phyloP scores from a whole-genome alignment of 2,888 invertebrate species.

The Lasioglossum villosulum region DNA sequence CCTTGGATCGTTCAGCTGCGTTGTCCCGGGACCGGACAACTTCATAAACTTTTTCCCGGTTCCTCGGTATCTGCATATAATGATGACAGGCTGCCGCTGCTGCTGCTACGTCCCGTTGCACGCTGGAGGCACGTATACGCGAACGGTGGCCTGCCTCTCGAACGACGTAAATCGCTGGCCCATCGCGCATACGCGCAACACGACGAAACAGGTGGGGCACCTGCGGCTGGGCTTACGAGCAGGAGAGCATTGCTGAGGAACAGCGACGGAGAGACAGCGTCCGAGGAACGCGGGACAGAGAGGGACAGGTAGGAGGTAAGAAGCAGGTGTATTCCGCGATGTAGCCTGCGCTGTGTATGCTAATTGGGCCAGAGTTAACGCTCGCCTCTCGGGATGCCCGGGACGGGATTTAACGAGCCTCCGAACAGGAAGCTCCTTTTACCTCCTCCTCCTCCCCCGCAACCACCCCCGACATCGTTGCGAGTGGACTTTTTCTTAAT shows the following conservation, averaged over 20 bases:
- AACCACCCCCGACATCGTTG: conserved; percentile 45
- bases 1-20: conserved; percentile 40
- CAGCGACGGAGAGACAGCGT: conserved; percentile 13
- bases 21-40: conserved; percentile 33
- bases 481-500: conserved; percentile 51
- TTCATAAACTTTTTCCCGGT: conserved; percentile 56
- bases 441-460: conserved; percentile 48
- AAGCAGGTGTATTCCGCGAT: conserved; percentile 80
- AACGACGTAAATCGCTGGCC: conserved; percentile 70
- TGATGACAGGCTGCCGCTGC: conserved; percentile 54
- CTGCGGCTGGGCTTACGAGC: conserved; percentile 75
- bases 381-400: conserved; percentile 72
- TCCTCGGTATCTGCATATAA: conserved; percentile 59
- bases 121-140: conserved; percentile 34
- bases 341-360: conserved; percentile 81
- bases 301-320: conserved; percentile 54
- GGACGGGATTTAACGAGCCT: conserved; percentile 82
- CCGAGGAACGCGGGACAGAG: conserved; percentile 9
- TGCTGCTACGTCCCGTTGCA: conserved; percentile 28
- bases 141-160: conserved; percentile 56
- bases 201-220: conserved; percentile 83
- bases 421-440: conserved; percentile 77
- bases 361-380: conserved; percentile 83
- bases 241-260: neutral
- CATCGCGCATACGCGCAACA: conserved; percentile 59